These are phyloP conservation scores for Chaenogobius annularis DNA, from an alignment of 2,113 vertebrate genomes.

Conservation along the genomic window DNA sequence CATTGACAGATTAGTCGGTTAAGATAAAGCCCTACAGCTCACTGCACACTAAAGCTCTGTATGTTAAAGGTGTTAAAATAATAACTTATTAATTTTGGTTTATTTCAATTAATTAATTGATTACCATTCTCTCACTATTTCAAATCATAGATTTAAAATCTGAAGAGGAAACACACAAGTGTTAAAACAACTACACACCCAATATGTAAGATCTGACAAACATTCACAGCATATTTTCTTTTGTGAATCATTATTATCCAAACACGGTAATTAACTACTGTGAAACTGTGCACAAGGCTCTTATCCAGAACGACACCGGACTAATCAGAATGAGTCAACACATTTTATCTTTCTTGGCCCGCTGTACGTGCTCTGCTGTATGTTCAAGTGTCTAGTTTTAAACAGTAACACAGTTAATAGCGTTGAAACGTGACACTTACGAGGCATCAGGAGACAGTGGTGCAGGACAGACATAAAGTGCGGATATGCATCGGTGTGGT, in stretches of 20 bases:
- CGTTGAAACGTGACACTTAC: conserved; percentile 77
- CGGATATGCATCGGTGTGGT: conserved; percentile 93
- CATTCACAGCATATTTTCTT: not conserved
- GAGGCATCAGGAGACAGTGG: conserved; percentile 99
- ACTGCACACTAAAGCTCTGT: not conserved
- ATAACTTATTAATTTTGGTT: not conserved
- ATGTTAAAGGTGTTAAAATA: not conserved
- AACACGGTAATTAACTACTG: not conserved
- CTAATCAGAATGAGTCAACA: conserved; percentile 53
- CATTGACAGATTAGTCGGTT: not conserved
- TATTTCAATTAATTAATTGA: not conserved
- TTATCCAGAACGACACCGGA: conserved; percentile 29
- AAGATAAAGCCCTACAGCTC: not conserved
- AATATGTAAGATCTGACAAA: not conserved
- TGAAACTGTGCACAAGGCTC: conserved; percentile 24
- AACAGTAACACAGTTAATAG: not conserved
- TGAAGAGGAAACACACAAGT: not conserved
- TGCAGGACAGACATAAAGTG: conserved; percentile 99
- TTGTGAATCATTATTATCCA: not conserved
- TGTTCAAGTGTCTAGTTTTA: conserved; percentile 16
- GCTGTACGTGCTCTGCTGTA: conserved; percentile 5
- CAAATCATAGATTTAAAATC: not conserved
- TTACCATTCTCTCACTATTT: not conserved
- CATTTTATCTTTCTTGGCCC: conserved; percentile 41
- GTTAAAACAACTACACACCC: not conserved